Evolutionary conservation across 2,888 invertebrate genomes (phyloP), one percentile per base, ranked within the genome.

Genomic region (Brenthis hecate): DNA sequence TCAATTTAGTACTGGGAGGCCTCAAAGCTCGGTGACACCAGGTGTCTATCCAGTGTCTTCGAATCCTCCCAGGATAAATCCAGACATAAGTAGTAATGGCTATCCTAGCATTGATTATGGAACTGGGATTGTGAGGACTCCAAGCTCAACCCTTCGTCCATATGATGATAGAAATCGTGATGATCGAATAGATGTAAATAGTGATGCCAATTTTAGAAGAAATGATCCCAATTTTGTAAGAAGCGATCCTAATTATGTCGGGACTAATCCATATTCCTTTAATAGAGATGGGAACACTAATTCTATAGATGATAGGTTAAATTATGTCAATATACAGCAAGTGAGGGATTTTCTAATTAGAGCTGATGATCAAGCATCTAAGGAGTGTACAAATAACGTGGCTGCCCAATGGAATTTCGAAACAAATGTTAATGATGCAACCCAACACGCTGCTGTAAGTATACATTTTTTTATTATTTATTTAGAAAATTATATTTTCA

Each of bases 381-480:
- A 96, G 81, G 96, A 96, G 85, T 97, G 97, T 80, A 96, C 96
- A 0, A 95, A 95, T 63, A 97, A 97, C 84, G 97, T 97, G n/a
- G 96, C 95, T 0, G 96, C 97, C 1, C 97, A 97, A 81, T 97
- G 97, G 97, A 95, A 96, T 83, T 97, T 97, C 80, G 97, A 97
- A 87, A 97, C 97, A 5, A 96, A 97, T 81, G 96, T 97, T 53
- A 97, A 96, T 86, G 96, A 96, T 84, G 95, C 94, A 58, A 96
- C 96, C 0, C 97, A 97, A 87, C 91, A 96, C 76, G 95, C 96
- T 80, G 97, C 97, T 85, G 97, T 97, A 86, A 96, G 96, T 95
- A 76, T 54, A 48, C 8, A 8, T 32, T 53, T 19, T 19, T 36
- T 4, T 3, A 13, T 43, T 19, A 36, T 36, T 51, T 6, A n/a